Evolutionary conservation across 2,113 vertebrate genomes (phyloP).

Genomic region (Dicrurus megarhynchus): DNA sequence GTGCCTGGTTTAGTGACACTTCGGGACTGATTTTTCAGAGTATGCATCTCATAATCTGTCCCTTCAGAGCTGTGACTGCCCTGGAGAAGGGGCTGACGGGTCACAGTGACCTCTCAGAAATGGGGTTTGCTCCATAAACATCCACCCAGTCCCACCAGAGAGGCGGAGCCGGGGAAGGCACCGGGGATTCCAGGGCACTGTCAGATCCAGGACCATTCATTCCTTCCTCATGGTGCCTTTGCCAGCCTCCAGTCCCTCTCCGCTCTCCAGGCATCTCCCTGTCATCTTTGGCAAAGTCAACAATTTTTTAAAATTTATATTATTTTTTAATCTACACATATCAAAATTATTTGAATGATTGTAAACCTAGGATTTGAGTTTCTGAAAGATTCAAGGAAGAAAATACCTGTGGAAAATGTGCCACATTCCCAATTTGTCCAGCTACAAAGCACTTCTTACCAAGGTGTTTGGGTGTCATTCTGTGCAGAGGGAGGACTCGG

Average conservation of each 20-base stretch:
- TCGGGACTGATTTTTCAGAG: not conserved
- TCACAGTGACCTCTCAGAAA: not conserved
- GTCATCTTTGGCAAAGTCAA: not conserved
- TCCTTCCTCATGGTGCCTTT: not conserved
- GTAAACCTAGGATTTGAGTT: not conserved
- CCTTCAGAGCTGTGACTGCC: not conserved
- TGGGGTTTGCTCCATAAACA: not conserved
- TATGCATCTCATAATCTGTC: not conserved
- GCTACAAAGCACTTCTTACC: not conserved
- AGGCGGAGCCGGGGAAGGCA: not conserved
- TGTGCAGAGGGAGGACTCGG: not conserved
- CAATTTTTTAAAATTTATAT: not conserved
- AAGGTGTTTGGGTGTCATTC: not conserved
- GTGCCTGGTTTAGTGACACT: not conserved
- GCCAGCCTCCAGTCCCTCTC: not conserved
- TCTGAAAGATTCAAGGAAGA: not conserved
- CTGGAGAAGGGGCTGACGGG: not conserved
- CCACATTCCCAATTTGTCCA: not conserved
- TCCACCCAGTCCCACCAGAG: not conserved
- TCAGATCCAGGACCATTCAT: rapidly evolving
- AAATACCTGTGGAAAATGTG: not conserved
- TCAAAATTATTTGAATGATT: not conserved
- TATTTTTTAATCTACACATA: not conserved
- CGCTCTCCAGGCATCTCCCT: not conserved
- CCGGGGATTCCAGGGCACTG: not conserved